Conservation (phyloP, 2,797 vertebrate genomes). For the Bradypodion ventrale region DNA sequence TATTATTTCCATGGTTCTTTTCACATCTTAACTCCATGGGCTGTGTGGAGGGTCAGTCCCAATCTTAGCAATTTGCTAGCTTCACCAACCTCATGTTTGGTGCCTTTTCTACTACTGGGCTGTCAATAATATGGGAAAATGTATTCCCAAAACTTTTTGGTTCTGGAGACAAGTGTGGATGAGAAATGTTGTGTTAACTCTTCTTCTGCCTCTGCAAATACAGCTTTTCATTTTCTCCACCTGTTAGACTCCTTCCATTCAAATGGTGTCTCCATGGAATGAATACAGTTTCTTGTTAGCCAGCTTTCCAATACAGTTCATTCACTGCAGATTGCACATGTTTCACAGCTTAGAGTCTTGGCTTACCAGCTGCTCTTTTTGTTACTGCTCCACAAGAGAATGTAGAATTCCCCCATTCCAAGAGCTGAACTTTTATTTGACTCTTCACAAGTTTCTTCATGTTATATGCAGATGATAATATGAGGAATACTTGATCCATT, state of each 20-base stretch:
- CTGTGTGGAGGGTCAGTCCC: rapidly evolving
- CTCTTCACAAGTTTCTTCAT: constrained; percentile 57
- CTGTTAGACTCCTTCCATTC: neutral
- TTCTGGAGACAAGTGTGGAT: neutral
- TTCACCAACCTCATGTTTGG: neutral
- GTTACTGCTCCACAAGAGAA: neutral
- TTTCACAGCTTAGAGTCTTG: constrained; percentile 28
- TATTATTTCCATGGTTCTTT: constrained; percentile 16
- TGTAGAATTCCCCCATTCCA: constrained; percentile 44
- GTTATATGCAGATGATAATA: constrained; percentile 59
- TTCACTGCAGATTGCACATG: constrained; percentile 8
- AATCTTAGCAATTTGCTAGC: neutral
- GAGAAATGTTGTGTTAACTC: neutral
- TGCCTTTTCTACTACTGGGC: constrained; percentile 23
- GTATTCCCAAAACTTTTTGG: neutral
- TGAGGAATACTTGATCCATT: constrained; percentile 34
- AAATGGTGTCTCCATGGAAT: neutral
- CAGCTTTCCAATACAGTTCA: constrained; percentile 20
- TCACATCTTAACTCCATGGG: neutral
- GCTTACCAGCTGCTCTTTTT: constrained; percentile 1
- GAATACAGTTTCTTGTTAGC: neutral
- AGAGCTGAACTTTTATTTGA: constrained; percentile 32
- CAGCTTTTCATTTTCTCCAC: neutral
- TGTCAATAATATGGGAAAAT: neutral
- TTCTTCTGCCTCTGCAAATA: neutral